phyloP scores from a whole-genome alignment of 2,888 invertebrate species.

The Pyrocoelia pectoralis region DNA sequence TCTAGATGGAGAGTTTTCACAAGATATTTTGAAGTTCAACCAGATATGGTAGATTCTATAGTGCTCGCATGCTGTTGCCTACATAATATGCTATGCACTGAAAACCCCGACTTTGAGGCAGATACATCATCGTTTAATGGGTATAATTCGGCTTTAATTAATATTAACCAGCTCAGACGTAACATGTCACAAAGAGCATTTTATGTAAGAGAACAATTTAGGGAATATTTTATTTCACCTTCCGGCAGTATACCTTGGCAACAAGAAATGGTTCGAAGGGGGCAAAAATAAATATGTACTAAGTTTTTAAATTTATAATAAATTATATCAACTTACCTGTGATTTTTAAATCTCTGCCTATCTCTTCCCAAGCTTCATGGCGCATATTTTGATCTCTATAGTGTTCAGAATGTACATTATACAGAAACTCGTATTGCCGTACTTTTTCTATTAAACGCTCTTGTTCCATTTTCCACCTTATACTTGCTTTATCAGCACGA shows the following conservation, averaged over 20 bases:
- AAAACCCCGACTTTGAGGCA: slow-evolving; percentile 4
- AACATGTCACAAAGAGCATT: not conserved
- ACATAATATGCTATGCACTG: slow-evolving; percentile 9
- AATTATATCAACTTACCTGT: slow-evolving; percentile 26
- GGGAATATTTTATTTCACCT: not conserved
- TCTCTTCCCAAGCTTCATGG: slow-evolving; percentile 35
- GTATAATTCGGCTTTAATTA: not conserved
- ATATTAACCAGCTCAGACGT: not conserved
- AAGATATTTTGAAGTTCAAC: slow-evolving; percentile 6
- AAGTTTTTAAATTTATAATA: not conserved
- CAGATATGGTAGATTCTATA: slow-evolving; percentile 2
- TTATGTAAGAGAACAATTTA: slow-evolving; percentile 3
- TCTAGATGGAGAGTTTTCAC: slow-evolving; percentile 1
- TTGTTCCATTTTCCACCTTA: not conserved
- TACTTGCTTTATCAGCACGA: not conserved
- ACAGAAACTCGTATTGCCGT: slow-evolving; percentile 28
- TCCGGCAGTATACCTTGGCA: not conserved
- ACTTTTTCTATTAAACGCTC: slow-evolving; percentile 35
- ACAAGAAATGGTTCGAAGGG: slow-evolving; percentile 6
- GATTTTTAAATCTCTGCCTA: slow-evolving; percentile 30
- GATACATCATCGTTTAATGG: not conserved
- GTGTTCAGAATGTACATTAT: slow-evolving; percentile 21
- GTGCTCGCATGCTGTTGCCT: slow-evolving; percentile 4
- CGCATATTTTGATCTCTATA: slow-evolving; percentile 31
- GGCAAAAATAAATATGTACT: not conserved